Conservation (phyloP, 2,888 invertebrate genomes). For the Watsonalla cultraria region DNA sequence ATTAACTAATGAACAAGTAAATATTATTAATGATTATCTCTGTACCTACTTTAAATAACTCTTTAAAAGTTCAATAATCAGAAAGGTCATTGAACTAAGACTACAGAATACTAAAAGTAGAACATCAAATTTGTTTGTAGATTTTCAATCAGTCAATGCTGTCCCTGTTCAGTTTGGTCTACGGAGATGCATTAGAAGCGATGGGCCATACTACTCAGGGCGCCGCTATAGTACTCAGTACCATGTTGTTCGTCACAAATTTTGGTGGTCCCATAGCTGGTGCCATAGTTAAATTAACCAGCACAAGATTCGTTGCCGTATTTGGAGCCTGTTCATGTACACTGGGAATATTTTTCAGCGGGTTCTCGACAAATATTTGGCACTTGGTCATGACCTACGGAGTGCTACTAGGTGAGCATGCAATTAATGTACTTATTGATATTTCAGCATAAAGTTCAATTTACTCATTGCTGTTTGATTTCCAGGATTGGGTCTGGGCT, state of each 20-base stretch:
- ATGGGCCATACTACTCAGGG: slow-evolving; percentile 83
- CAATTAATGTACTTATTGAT: slow-evolving; percentile 3
- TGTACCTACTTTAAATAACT: too few relatives aligned
- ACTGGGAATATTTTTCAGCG: slow-evolving; percentile 65
- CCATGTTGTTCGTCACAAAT: slow-evolving; percentile 82
- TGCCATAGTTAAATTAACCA: slow-evolving; percentile 77
- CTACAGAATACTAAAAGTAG: background rate
- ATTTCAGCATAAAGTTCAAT: background rate
- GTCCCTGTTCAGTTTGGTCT: slow-evolving; percentile 84
- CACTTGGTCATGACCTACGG: slow-evolving; percentile 71
- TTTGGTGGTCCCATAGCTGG: slow-evolving; percentile 85
- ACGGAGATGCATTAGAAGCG: slow-evolving; percentile 80
- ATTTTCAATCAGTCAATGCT: slow-evolving; percentile 85
- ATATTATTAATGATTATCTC: too few relatives aligned
- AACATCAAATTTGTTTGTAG: slow-evolving; percentile 49
- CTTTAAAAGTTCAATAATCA: too few relatives aligned
- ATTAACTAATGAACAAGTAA: too few relatives aligned
- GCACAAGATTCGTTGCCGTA: slow-evolving; percentile 64
- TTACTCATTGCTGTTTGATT: slow-evolving; percentile 10
- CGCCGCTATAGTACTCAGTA: slow-evolving; percentile 82
- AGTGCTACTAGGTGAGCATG: slow-evolving; percentile 63
- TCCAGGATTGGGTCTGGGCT: slow-evolving; percentile 83
- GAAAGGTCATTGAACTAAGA: background rate
- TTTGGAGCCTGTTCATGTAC: slow-evolving; percentile 59
- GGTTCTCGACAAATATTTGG: slow-evolving; percentile 61